Conservation (phyloP, 1,140 invertebrate genomes). For the Dendroctonus valens region DNA sequence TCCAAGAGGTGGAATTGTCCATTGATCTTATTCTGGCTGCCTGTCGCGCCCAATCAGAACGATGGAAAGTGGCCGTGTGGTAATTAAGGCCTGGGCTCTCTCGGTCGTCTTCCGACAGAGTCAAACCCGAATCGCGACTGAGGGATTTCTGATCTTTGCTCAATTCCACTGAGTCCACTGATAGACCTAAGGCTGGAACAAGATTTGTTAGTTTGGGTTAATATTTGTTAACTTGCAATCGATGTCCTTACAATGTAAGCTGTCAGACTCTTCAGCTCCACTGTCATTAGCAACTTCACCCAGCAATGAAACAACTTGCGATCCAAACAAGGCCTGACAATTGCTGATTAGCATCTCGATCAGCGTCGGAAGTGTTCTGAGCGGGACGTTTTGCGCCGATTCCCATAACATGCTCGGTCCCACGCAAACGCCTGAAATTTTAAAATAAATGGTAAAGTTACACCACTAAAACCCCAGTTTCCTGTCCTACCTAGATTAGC, state of each 20-base stretch:
- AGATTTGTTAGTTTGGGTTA: not conserved
- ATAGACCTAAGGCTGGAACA: constrained; percentile 69
- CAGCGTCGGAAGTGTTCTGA: constrained; percentile 68
- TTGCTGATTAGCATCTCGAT: constrained; percentile 79
- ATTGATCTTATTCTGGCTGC: constrained; percentile 51
- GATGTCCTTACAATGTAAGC: constrained; percentile 70
- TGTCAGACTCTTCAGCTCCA: constrained; percentile 85
- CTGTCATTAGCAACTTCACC: constrained; percentile 72
- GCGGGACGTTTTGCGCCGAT: constrained; percentile 62
- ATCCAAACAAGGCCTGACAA: constrained; percentile 74
- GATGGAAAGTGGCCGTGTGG: constrained; percentile 49
- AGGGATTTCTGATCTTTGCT: constrained; percentile 83
- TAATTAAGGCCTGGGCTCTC: constrained; percentile 70
- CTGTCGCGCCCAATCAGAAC: constrained; percentile 51
- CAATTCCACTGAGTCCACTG: constrained; percentile 75
- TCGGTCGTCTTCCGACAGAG: constrained; percentile 83
- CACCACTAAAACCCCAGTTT: no score
- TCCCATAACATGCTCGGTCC: constrained; percentile 81
- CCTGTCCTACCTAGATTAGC: constrained; percentile 72
- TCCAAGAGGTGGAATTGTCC: constrained; percentile 49
- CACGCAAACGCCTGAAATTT: constrained; percentile 70
- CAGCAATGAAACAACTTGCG: constrained; percentile 67
- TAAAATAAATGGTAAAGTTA: not conserved
- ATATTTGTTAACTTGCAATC: not conserved
- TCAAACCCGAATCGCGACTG: constrained; percentile 82